phyloP scores from a whole-genome alignment of 2,797 vertebrate genomes.

The Pseudomugil tenellus region DNA sequence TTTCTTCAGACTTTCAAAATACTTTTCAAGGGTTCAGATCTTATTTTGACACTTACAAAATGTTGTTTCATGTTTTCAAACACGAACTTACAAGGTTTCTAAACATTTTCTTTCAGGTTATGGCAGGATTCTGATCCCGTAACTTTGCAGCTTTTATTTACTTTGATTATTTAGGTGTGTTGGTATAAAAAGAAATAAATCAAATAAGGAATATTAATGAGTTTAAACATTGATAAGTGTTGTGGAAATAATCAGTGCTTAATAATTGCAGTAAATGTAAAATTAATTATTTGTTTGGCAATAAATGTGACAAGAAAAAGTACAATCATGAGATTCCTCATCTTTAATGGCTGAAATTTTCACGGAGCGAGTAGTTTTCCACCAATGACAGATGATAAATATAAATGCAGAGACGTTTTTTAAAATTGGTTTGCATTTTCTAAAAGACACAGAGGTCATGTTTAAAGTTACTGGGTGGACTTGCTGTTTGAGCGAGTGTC shows the following conservation, averaged over 20 bases:
- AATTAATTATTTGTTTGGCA: too few species aligned
- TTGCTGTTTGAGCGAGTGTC: constrained; percentile 3
- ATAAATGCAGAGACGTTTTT: not conserved
- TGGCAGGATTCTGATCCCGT: too few species aligned
- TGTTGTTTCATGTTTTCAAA: too few species aligned
- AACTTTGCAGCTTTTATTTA: not conserved
- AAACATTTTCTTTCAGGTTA: too few species aligned
- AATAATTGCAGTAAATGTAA: too few species aligned
- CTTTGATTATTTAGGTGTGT: not conserved
- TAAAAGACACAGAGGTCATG: not conserved
- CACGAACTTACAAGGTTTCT: too few species aligned
- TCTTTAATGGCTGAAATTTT: not conserved
- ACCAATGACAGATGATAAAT: not conserved
- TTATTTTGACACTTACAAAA: too few species aligned
- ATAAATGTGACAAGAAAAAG: too few species aligned
- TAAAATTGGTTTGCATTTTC: not conserved
- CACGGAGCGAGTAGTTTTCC: not conserved
- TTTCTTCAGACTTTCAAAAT: too few species aligned
- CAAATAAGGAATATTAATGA: not conserved
- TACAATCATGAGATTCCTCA: too few species aligned
- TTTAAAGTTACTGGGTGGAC: not conserved
- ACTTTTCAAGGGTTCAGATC: too few species aligned
- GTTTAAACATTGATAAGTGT: not conserved
- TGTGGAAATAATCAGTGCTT: too few species aligned
- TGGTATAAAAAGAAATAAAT: not conserved